phyloP scores from a whole-genome alignment of 1,140 invertebrate genomes.

The Oscheius sp. region DNA sequence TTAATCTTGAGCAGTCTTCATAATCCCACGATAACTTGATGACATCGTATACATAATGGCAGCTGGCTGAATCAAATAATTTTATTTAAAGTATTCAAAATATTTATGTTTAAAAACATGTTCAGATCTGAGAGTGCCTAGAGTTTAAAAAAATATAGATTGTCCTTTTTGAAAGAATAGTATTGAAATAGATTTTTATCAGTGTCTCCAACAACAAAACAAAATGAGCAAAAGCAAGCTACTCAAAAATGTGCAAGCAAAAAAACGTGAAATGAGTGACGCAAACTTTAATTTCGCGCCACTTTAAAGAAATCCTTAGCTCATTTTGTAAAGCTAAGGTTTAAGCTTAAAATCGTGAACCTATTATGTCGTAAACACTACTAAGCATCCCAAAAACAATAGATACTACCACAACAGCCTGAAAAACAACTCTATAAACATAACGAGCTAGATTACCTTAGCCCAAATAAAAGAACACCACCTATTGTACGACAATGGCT shows the following conservation, averaged over 20 bases:
- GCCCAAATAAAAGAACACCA: background rate
- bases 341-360: background rate
- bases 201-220: too few relatives aligned
- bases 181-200: too few relatives aligned
- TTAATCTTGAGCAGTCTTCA: background rate
- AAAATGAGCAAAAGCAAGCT: too few relatives aligned
- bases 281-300: too few relatives aligned
- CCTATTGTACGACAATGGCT: background rate
- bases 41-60: background rate
- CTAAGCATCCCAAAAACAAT: background rate
- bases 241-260: too few relatives aligned
- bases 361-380: background rate
- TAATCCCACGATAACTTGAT: background rate
- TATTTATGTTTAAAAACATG: too few relatives aligned
- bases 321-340: too few relatives aligned
- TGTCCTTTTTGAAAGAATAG: too few relatives aligned
- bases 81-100: background rate
- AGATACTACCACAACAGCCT: background rate
- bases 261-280: too few relatives aligned
- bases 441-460: background rate
- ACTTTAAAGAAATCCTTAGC: too few relatives aligned
- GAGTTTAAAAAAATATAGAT: too few relatives aligned
- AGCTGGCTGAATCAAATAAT: background rate
- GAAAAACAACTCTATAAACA: background rate
- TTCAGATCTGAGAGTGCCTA: too few relatives aligned